Evolutionary conservation across 37 sponge, comb jelly and placozoan species (phyloP), one percentile per base, ranked within the genome.

Genomic region (Haliclona indistincta): DNA sequence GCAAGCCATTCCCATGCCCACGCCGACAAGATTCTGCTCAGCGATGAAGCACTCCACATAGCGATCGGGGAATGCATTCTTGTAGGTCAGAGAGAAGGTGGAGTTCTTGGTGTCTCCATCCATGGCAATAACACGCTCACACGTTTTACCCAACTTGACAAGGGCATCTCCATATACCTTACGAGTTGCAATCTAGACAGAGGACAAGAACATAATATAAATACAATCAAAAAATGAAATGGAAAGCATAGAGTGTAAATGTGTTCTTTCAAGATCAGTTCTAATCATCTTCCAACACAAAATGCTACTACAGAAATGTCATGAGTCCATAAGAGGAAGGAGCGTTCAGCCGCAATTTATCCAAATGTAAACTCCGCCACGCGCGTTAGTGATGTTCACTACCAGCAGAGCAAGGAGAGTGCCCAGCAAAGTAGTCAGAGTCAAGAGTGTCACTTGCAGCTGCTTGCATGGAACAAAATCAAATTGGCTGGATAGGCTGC

Each of bases 81-180:
- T 95, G 91, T 96, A 98, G 51, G 93, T 95, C 43, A 95, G 85
- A 45, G 99, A 76, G 73, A 90, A 98, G 44, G 99, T 98, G 61
- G 96, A 95, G 81, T 98, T 98, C 71, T 98, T 98, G n/a, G 99
- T 98, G 73, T 98, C 99, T 6, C 91, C 99, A 68, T 98, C 99
- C 41, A 98, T 65, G 43, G 88, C 93, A 3, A 90, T 68, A 8
- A 98, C 75, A 3, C 88, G 73, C 4, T 38, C 43, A 54, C 38
- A 79, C 61, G 63, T 69, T 37, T 89, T 87, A 4, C 99, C 99
- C n/a, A 98, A 76, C 45, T 90, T 98, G 25, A 84, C 93, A 15
- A 98, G 78, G 19, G 93, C 95, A 37, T 81, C 84, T 30, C 99
- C 99, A 78, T 98, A 98, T 32, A 91, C 84, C 56, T 86, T 70